Evolutionary conservation across 2,797 vertebrate species (phyloP), one percentile per base, ranked within the genome.

Genomic region (Myotis findleyi): DNA sequence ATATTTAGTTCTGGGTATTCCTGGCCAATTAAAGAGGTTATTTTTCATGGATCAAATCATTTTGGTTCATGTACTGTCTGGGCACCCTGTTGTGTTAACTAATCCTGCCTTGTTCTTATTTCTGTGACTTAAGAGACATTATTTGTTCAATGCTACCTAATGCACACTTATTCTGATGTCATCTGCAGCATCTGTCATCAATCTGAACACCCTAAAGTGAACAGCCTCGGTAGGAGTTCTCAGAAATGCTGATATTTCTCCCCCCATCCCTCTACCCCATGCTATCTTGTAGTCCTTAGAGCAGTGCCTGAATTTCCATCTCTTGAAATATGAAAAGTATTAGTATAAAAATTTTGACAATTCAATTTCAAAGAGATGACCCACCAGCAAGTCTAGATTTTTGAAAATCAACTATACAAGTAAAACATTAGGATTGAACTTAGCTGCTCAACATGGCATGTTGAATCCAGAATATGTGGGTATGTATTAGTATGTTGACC

Each of bases 261-360:
- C 59, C 16, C 7, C 6, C 14, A 53, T 23, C 20, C n/a, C 11
- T 12, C 11, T 6, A 76, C 25, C 27, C 12, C 33, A 6, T 49
- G 16, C 3, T 13, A 7, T 76, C 4, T 41, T 53, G 0, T 44
- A 8, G 76, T 38, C 30, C 16, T 73, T 36, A 49, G 33, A 75
- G 17, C 30, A 23, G 47, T n/a, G 4, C 7, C 33, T 92, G 53
- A 55, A 87, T 62, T 82, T 57, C 6, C 6, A 17, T 81, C 17
- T 77, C 20, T 72, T 64, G 47, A 81, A 85, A 88, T 76, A 57
- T 38, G 92, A 87, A 72, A 80, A 73, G 27, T 36, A 71, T 88
- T 68, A 66, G 2, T 23, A 18, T 80, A 51, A 23, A 4, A 36
- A 18, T 79, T 81, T 62, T 85, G 30, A 30, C 2, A 73, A n/a